phyloP scores from a whole-genome alignment of 2,888 invertebrate species.

The Drosophila cognata region DNA sequence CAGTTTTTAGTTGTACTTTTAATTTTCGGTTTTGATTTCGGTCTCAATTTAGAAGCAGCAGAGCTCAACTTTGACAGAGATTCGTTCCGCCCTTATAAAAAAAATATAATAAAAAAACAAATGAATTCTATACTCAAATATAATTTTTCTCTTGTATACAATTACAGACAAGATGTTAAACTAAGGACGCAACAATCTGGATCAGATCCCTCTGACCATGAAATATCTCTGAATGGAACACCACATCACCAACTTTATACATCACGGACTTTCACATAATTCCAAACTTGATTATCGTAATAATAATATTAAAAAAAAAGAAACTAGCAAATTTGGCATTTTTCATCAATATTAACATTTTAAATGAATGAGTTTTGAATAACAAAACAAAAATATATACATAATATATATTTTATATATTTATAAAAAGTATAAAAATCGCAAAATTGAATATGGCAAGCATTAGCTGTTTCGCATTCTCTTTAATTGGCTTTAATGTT shows the following conservation, averaged over 20 bases:
- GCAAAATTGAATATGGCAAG: constrained; percentile 63
- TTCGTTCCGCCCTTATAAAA: constrained; percentile 46
- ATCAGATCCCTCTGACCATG: constrained; percentile 15
- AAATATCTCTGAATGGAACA: constrained; percentile 20
- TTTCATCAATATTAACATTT: constrained; percentile 65
- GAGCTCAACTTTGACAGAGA: constrained; percentile 76
- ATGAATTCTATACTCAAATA: constrained; percentile 3
- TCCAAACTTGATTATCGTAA: constrained; percentile 35
- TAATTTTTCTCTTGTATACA: constrained; percentile 11
- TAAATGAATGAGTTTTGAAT: constrained; percentile 73
- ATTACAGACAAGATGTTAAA: constrained; percentile 63
- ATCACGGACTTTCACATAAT: constrained; percentile 56
- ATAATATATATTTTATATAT: constrained; percentile 73
- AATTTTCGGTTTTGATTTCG: constrained; percentile 51
- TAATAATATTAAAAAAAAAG: constrained; percentile 15
- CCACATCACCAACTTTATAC: constrained; percentile 52
- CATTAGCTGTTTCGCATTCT: constrained; percentile 71
- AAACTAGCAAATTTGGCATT: constrained; percentile 63
- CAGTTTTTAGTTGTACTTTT: constrained; percentile 61
- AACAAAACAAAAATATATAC: constrained; percentile 25
- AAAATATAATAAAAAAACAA: not conserved
- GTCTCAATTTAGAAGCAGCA: constrained; percentile 64
- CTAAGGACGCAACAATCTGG: constrained; percentile 34
- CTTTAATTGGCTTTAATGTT: constrained; percentile 79
- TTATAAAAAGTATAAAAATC: constrained; percentile 75